Percentiles rank a stretch among this genome's conserved stretches.
phyloP scores from a whole-genome alignment of 2,888 invertebrate species.

The Ornithoptera alexandrae region DNA sequence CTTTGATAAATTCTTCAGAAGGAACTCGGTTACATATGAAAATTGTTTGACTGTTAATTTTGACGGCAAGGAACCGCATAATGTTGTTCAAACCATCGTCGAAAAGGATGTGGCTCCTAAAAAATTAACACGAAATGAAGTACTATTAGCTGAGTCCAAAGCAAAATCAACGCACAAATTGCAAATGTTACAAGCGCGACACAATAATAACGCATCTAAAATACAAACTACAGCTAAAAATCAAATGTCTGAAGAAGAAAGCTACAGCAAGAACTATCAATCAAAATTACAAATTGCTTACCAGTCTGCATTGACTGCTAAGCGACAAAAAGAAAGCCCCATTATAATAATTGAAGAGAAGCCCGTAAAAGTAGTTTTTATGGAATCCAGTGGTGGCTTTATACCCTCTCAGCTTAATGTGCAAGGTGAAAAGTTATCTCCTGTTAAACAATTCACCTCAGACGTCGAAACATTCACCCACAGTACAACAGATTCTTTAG shows the following conservation, averaged over 20 bases:
- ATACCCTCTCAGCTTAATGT: conserved; percentile 55
- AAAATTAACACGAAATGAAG: conserved; percentile 53
- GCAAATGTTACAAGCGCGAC: conserved; percentile 38
- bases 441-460: conserved; percentile 46
- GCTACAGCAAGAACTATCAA: conserved; percentile 57
- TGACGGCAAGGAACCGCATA: conserved; percentile 57
- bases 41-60: conserved; percentile 64
- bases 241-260: conserved; percentile 44
- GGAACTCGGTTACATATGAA: conserved; percentile 69
- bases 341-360: conserved; percentile 72
- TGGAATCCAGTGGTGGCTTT: conserved; percentile 58
- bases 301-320: conserved; percentile 64
- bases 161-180: conserved; percentile 50
- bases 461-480: conserved; percentile 43
- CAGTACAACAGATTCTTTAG: conserved; percentile 56
- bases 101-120: conserved; percentile 53
- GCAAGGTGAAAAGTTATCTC: conserved; percentile 64
- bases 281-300: conserved; percentile 70
- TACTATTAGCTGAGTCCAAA: conserved; percentile 50
- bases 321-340: conserved; percentile 60
- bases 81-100: conserved; percentile 58
- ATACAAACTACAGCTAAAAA: conserved; percentile 41
- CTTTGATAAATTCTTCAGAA: conserved; percentile 71
- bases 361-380: conserved; percentile 70
- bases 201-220: conserved; percentile 44